phyloP scores from a whole-genome alignment of 1,140 invertebrate genomes.

The Pachypeltis micranthus region DNA sequence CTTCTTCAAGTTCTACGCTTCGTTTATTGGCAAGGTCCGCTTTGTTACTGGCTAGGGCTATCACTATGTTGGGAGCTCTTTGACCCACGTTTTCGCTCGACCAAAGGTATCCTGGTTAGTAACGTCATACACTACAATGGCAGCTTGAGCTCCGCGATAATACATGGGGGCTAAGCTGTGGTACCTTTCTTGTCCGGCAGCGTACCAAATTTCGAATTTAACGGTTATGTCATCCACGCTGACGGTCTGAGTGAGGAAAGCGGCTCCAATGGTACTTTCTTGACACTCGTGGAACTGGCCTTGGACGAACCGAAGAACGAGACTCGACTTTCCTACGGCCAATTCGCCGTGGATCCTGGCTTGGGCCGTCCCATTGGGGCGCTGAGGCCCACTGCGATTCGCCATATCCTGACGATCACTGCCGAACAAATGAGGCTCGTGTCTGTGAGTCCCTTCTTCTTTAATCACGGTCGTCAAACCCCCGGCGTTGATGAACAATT shows the following conservation, averaged over 20 bases:
- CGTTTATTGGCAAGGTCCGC: conserved; percentile 94
- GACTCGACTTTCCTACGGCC: conserved; percentile 97
- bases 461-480: no score
- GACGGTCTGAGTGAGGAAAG: conserved; percentile 97
- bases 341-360: conserved; percentile 98
- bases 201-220: conserved; percentile 99
- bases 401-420: conserved; percentile 55
- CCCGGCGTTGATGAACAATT: no score
- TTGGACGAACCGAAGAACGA: conserved; percentile 98
- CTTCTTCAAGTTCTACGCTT: conserved; percentile 95
- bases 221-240: conserved; percentile 98
- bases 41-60: conserved; percentile 97
- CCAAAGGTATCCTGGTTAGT: conserved; percentile 99
- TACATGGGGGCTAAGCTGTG: conserved; percentile 99
- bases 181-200: conserved; percentile 91
- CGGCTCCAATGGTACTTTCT: conserved; percentile 99
- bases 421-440: no score
- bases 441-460: no score
- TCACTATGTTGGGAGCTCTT: conserved; percentile 98
- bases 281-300: conserved; percentile 99
- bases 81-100: conserved; percentile 98
- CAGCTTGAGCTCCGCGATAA: conserved; percentile 94
- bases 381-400: conserved; percentile 63
- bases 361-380: conserved; percentile 81
- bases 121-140: conserved; percentile 99